phyloP scores from a whole-genome alignment of 1,140 invertebrate genomes.

The Drosophila elegans region DNA sequence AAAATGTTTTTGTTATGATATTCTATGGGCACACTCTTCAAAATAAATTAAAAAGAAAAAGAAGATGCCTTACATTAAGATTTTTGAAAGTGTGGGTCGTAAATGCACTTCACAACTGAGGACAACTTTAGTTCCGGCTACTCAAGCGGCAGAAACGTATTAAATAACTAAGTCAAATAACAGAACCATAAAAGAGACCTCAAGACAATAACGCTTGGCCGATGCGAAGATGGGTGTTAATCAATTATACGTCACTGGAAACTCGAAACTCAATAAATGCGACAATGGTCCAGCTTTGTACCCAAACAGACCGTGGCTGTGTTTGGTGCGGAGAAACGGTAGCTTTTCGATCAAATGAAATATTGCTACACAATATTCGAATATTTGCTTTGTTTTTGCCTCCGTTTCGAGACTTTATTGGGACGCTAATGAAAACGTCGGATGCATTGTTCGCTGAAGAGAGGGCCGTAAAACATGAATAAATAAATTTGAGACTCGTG shows the following conservation, averaged over 20 bases:
- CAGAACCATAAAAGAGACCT: constrained; percentile 52
- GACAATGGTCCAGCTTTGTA: constrained; percentile 65
- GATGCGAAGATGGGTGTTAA: constrained; percentile 34
- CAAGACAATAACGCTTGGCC: constrained; percentile 13
- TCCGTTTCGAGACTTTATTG: constrained; percentile 50
- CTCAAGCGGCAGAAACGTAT: constrained; percentile 56
- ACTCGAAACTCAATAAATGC: constrained; percentile 22
- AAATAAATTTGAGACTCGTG: constrained; percentile 79
- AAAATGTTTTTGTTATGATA: not conserved
- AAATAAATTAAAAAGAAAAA: not conserved
- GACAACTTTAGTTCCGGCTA: constrained; percentile 71
- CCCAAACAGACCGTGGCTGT: constrained; percentile 60
- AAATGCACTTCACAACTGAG: constrained; percentile 21
- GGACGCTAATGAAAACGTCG: constrained; percentile 65
- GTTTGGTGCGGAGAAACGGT: constrained; percentile 60
- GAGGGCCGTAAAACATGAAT: constrained; percentile 76
- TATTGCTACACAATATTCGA: constrained; percentile 77
- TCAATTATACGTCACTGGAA: constrained; percentile 64
- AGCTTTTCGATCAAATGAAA: constrained; percentile 77
- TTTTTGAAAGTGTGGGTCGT: constrained; percentile 18
- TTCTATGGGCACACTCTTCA: not conserved
- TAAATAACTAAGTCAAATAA: constrained; percentile 74
- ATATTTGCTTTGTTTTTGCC: constrained; percentile 18
- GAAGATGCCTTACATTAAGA: too few relatives aligned
- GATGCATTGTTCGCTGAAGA: constrained; percentile 54